Evolutionary conservation across 64 coral and sea anemone genomes (phyloP).

Genomic region (Dendronephthya gigantea): DNA sequence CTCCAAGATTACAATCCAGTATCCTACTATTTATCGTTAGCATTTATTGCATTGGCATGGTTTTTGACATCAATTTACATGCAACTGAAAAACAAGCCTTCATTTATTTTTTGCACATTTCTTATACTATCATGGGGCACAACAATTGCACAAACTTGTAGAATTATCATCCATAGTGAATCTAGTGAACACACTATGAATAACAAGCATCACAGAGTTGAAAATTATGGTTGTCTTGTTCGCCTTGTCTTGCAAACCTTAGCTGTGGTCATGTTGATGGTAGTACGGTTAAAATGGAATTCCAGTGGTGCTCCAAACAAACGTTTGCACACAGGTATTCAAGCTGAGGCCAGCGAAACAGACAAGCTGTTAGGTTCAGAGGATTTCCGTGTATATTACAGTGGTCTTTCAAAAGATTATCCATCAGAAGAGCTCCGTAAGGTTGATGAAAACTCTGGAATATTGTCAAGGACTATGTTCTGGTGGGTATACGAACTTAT

Average conservation of each 20-base stretch:
- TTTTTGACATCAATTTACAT: not conserved
- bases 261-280: constrained; percentile 34
- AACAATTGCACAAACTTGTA: not conserved
- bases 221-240: constrained; percentile 46
- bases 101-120: not conserved
- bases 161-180: not conserved
- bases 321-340: constrained; percentile 42
- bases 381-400: constrained; percentile 65
- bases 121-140: not conserved
- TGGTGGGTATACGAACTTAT: constrained; percentile 83
- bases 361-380: constrained; percentile 39
- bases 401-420: constrained; percentile 30
- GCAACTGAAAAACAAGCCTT: not conserved
- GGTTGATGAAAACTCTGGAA: constrained; percentile 58
- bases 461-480: constrained; percentile 60
- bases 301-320: not conserved
- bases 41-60: not conserved
- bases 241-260: constrained; percentile 45
- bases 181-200: not conserved
- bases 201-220: not conserved
- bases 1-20: not conserved
- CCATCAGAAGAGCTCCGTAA: constrained; percentile 52
- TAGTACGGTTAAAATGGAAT: constrained; percentile 10
- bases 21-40: not conserved
- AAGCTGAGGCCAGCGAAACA: constrained; percentile 27